These are phyloP conservation scores for Sphyrna mokarran DNA, from an alignment of 2,113 vertebrate genomes.

Conservation along the genomic window DNA sequence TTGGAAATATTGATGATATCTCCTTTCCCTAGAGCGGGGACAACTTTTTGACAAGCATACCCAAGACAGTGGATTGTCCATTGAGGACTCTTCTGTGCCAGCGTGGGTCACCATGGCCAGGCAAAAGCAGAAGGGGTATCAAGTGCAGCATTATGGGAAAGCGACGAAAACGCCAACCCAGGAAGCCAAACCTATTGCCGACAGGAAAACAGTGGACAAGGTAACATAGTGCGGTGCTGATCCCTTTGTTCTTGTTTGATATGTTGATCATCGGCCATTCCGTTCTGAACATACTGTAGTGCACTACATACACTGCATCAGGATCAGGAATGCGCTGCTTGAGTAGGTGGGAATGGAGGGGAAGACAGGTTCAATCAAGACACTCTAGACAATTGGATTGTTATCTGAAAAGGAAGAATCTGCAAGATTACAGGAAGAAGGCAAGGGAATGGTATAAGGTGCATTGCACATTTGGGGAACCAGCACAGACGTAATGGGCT, in stretches of 20 bases:
- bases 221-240: slow-evolving; percentile 29
- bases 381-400: too few species aligned
- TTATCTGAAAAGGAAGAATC: too few species aligned
- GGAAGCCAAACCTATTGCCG: slow-evolving; percentile 44
- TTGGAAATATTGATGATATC: background rate
- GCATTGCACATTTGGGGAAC: too few species aligned
- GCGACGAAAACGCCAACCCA: slow-evolving; percentile 45
- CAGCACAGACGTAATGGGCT: too few species aligned
- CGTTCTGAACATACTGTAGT: background rate
- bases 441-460: too few species aligned
- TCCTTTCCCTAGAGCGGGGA: slow-evolving; percentile 52
- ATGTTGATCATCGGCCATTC: background rate
- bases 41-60: slow-evolving; percentile 39
- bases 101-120: slow-evolving; percentile 78
- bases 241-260: background rate
- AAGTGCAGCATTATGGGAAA: slow-evolving; percentile 62
- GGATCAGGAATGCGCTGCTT: too few species aligned
- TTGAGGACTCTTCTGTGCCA: slow-evolving; percentile 49
- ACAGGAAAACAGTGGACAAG: slow-evolving; percentile 48
- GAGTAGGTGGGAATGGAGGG: too few species aligned
- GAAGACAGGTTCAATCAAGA: too few species aligned
- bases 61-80: slow-evolving; percentile 42
- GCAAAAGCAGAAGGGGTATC: slow-evolving; percentile 70
- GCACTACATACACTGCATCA: background rate
- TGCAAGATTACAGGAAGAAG: too few species aligned